Conservation (phyloP, 2,888 invertebrate species). For the Caenorhabditis sinica region DNA sequence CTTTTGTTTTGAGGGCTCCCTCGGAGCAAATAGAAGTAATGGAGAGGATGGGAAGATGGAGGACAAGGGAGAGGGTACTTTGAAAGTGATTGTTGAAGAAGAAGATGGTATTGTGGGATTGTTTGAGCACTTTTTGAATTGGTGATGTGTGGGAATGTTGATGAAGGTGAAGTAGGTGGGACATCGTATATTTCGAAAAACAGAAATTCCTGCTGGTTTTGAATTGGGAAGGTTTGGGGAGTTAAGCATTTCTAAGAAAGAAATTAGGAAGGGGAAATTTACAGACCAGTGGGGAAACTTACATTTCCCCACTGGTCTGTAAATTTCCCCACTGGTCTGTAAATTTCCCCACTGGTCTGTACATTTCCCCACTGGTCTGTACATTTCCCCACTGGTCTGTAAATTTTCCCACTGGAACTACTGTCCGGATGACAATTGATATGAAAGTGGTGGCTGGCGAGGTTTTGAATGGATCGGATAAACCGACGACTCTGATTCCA, state of each 20-base stretch:
- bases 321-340: no score
- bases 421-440: slow-evolving; percentile 57
- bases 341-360: no score
- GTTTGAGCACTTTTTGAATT: slow-evolving; percentile 28
- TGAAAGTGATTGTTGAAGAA: slow-evolving; percentile 18
- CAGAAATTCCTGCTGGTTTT: not conserved
- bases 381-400: no score
- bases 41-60: not conserved
- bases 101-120: slow-evolving; percentile 10
- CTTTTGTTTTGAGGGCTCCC: slow-evolving; percentile 40
- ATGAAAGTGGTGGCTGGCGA: slow-evolving; percentile 63
- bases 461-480: slow-evolving; percentile 25
- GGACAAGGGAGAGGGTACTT: slow-evolving; percentile 1
- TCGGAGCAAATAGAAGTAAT: slow-evolving; percentile 38
- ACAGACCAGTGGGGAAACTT: no score
- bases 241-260: not conserved
- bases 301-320: no score
- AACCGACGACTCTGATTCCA: slow-evolving; percentile 53
- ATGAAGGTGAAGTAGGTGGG: not conserved
- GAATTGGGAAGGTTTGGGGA: not conserved
- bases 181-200: not conserved
- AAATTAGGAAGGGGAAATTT: no score
- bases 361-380: no score
- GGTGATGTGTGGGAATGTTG: not conserved
- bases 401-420: no score